Evolutionary conservation across 2,888 invertebrate genomes (phyloP).

Genomic region (Acleris cristana): DNA sequence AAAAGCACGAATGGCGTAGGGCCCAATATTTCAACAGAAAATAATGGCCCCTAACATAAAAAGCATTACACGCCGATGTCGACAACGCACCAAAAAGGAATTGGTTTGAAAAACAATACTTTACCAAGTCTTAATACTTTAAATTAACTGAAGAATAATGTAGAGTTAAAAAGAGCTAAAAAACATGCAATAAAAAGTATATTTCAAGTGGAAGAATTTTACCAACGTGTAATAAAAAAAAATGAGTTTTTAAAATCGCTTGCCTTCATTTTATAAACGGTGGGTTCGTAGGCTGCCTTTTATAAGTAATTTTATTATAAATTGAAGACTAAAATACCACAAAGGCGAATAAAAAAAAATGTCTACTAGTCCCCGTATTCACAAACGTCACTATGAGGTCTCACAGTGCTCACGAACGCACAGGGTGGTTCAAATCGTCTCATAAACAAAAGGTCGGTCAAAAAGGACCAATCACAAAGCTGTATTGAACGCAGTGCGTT

Average conservation of each 20-base stretch:
- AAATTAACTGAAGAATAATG: neutral
- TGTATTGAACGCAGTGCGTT: too few species aligned
- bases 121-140: neutral
- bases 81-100: conserved; percentile 57
- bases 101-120: conserved; percentile 31
- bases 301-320: neutral
- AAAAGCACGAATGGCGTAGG: conserved; percentile 77
- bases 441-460: too few species aligned
- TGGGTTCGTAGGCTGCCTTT: conserved; percentile 15
- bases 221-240: neutral
- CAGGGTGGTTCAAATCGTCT: too few species aligned
- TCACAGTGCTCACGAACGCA: too few species aligned
- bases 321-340: neutral
- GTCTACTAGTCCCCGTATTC: too few species aligned
- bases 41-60: conserved; percentile 50
- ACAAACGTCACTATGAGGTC: too few species aligned
- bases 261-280: conserved; percentile 10
- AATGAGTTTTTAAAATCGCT: neutral
- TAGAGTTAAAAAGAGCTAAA: neutral
- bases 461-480: too few species aligned
- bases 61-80: conserved; percentile 73
- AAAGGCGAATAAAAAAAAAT: neutral
- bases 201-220: neutral
- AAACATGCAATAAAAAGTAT: neutral
- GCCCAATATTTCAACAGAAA: conserved; percentile 40